Base-by-base conservation (phyloP, 2,888 invertebrate species). In the Chelonus formosanus region DNA sequence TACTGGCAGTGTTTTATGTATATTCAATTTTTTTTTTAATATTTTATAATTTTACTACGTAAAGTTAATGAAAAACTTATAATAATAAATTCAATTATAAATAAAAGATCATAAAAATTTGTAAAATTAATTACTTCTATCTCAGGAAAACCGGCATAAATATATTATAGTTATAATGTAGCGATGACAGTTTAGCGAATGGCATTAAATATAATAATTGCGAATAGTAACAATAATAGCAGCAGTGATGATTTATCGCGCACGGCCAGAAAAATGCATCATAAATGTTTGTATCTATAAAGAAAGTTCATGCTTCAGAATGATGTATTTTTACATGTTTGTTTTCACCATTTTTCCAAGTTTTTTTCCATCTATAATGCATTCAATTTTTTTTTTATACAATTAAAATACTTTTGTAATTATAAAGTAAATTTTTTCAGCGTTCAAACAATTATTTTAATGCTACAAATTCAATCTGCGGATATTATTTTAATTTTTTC, bases 1-100 rank as follows among this genome's bases (percentile, higher is more conserved):
- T 48, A 20, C 53, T 61, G 61, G 61, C 61, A 61, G 61, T 61
- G 61, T 61, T n/a, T 53, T 3, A 34, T 53, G 32, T 31, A 52
- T 61, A 32, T 53, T 43, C 34, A 7, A 31, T 57, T n/a, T 32
- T 7, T 53, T 32, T 2, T 48, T 48, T 48, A 1, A n/a, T 3
- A 20, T 20, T 20, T 20, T 20, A 20, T 20, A 20, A 20, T 20
- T 20, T 20, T 20, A 20, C 20, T 20, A 20, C 20, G 20, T 2
- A 20, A 20, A 20, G 20, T 20, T 20, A 20, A 20, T 20, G 20
- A 20, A 20, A 35, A 44, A 44, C 8, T 44, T 8, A 44, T 8
- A 44, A 44, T 48, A 48, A 48, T 10, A n/a, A 48, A 48, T 48
- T 10, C 6, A n/a, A 20, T 4, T 4, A 48, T 48, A 10, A 48